Evolutionary conservation across 2,888 invertebrate genomes (phyloP).

Genomic region (Caenorhabditis sulstoni): DNA sequence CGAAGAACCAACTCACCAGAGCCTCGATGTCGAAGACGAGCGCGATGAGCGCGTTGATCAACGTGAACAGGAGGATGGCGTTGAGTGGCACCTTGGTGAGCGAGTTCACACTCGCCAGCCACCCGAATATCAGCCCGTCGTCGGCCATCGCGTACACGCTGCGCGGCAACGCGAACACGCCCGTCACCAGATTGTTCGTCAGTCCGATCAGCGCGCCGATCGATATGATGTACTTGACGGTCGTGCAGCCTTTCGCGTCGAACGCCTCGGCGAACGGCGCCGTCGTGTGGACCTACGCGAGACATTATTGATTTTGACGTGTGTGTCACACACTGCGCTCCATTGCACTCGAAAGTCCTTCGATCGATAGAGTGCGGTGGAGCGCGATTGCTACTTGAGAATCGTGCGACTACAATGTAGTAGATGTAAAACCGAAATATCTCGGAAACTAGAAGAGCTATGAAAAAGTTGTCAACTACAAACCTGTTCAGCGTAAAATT

Average conservation of each 20-base stretch:
- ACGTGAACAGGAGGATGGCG: conserved; percentile 75
- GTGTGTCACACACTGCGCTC: no score
- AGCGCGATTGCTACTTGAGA: no score
- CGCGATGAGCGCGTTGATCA: conserved; percentile 79
- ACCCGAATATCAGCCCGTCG: conserved; percentile 83
- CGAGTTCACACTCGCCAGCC: conserved; percentile 79
- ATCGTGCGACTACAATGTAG: no score
- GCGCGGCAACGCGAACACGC: conserved; percentile 89
- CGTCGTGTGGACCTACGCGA: conserved; percentile 61
- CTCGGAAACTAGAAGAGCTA: no score
- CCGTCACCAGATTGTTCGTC: conserved; percentile 85
- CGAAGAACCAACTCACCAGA: conserved; percentile 75
- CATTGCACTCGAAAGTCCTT: no score
- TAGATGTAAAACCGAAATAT: no score
- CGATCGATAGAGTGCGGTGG: no score
- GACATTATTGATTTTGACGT: not conserved
- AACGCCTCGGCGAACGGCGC: conserved; percentile 86
- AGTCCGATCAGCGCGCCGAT: conserved; percentile 89
- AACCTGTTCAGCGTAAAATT: no score
- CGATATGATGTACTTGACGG: conserved; percentile 88
- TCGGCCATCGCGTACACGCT: conserved; percentile 83
- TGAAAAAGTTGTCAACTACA: no score
- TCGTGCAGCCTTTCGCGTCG: conserved; percentile 86
- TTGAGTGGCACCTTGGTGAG: conserved; percentile 69
- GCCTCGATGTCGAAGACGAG: conserved; percentile 79